A percentile compares a stretch with the other conserved stretches of the same genome.
Evolutionary conservation across 2,113 vertebrate genomes (phyloP).

Genomic region (Empidonax alnorum): DNA sequence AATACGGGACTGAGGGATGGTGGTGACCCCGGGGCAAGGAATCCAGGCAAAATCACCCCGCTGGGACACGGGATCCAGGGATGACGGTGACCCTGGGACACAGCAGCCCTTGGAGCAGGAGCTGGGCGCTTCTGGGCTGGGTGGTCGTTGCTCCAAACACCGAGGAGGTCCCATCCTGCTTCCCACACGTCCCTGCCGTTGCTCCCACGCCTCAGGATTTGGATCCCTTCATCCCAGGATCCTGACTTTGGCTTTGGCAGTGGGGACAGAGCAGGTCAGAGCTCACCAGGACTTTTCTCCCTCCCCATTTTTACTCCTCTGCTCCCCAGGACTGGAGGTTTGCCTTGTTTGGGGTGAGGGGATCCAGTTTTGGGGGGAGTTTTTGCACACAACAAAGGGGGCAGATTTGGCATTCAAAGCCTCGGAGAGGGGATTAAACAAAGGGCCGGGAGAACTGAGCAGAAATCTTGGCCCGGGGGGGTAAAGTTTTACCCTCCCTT

Average conservation of each 20-base stretch:
- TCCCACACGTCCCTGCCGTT: fast-evolving
- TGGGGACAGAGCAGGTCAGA: not conserved
- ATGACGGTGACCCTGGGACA: too few species aligned
- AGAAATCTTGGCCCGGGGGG: not conserved
- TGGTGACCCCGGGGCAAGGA: not conserved
- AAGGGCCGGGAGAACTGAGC: fast-evolving
- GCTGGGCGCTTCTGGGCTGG: too few species aligned
- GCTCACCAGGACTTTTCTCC: not conserved
- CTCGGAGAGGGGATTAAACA: not conserved
- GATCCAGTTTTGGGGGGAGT: not conserved
- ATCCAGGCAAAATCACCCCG: not conserved
- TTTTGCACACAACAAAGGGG: not conserved
- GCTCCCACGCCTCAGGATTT: not conserved
- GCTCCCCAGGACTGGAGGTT: not conserved
- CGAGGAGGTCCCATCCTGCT: not conserved
- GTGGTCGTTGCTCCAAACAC: not conserved
- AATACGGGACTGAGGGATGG: not conserved
- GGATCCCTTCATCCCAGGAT: not conserved
- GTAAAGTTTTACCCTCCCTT: not conserved
- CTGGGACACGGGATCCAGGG: too few species aligned
- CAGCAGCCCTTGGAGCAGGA: not conserved
- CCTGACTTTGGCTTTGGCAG: not conserved
- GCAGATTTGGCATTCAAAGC: not conserved
- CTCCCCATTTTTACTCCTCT: not conserved
- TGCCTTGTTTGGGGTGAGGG: fast-evolving